These are phyloP conservation scores for Palythoa grandis DNA, from an alignment of 92 coral and sea anemone genomes.

Conservation along the genomic window DNA sequence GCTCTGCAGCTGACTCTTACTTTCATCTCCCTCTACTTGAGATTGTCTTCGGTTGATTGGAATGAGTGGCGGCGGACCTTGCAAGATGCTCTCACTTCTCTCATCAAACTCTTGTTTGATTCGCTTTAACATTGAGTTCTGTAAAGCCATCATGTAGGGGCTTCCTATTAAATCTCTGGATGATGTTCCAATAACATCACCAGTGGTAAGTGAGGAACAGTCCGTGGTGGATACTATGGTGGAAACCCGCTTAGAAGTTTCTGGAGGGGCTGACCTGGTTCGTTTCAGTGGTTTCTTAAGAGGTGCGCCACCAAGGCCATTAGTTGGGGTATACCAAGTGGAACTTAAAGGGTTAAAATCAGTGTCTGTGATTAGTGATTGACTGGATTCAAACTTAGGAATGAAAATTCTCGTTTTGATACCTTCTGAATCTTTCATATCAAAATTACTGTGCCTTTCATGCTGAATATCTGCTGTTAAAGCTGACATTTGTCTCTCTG, in stretches of 20 bases:
- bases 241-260: constrained; percentile 30
- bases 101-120: constrained; percentile 42
- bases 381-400: constrained; percentile 60
- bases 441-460: constrained; percentile 5
- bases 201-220: not conserved
- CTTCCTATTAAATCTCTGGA: constrained; percentile 35
- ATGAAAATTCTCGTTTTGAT: constrained; percentile 67
- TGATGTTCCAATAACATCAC: constrained; percentile 4
- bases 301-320: constrained; percentile 24
- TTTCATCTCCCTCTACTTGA: constrained; percentile 1
- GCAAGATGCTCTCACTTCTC: constrained; percentile 40
- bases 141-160: constrained; percentile 36
- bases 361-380: constrained; percentile 4
- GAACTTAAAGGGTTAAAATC: not conserved
- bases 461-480: not conserved
- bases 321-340: constrained; percentile 1
- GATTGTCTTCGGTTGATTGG: constrained; percentile 10
- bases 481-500: not conserved
- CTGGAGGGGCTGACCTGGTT: constrained; percentile 47
- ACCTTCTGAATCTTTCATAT: constrained; percentile 33
- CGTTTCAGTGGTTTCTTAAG: constrained; percentile 32
- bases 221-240: constrained; percentile 36
- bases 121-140: constrained; percentile 42
- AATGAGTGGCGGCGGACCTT: constrained; percentile 40
- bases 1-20: not conserved